These are phyloP conservation scores for Lagopus muta DNA, from an alignment of 2,113 vertebrate genomes.

Conservation along the genomic window DNA sequence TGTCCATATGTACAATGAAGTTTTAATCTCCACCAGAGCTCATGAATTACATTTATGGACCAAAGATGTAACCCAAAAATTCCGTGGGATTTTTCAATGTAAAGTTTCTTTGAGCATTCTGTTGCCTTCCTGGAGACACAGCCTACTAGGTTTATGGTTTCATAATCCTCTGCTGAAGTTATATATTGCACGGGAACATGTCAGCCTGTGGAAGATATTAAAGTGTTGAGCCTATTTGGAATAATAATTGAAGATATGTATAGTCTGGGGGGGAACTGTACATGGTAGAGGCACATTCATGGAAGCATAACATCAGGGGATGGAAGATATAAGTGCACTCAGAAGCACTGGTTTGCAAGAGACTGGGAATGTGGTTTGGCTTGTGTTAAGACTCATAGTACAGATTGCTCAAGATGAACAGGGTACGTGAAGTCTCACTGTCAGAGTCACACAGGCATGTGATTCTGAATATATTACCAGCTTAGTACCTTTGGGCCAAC, in stretches of 20 bases:
- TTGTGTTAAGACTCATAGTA: background rate
- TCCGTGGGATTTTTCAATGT: background rate
- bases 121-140: background rate
- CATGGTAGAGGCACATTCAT: background rate
- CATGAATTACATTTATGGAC: background rate
- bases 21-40: background rate
- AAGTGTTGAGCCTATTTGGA: background rate
- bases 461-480: background rate
- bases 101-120: accelerated
- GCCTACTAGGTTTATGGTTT: background rate
- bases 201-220: background rate
- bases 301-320: background rate
- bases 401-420: background rate
- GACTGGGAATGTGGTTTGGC: background rate
- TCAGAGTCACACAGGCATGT: background rate
- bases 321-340: accelerated
- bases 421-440: background rate
- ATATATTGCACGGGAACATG: background rate
- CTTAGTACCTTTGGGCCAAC: background rate
- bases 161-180: background rate
- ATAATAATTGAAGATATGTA: background rate
- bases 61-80: background rate
- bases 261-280: background rate
- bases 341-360: background rate
- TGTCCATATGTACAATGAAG: background rate